Percentiles rank a stretch among this genome's conserved stretches.
Conservation (phyloP, 2,888 invertebrate species). For the Acrobasis repandana region DNA sequence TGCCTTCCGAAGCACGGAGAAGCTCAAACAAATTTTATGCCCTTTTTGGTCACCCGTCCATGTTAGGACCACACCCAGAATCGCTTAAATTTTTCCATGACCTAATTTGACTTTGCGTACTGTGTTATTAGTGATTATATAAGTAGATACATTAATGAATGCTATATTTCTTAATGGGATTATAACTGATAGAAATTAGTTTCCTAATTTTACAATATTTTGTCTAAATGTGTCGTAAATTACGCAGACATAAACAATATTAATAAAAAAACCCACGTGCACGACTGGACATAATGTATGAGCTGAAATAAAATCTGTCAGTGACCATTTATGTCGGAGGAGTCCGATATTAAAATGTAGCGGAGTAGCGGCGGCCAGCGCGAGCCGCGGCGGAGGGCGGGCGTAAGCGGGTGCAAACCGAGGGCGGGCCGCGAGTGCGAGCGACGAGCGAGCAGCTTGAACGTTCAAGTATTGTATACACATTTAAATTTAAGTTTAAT, state of each 20-base stretch:
- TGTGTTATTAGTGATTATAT: too few relatives aligned
- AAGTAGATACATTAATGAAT: too few relatives aligned
- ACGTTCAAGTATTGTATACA: too few relatives aligned
- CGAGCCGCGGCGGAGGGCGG: constrained; percentile 33
- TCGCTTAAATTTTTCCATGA: constrained; percentile 48
- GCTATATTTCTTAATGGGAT: too few relatives aligned
- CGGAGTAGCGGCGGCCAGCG: constrained; percentile 44
- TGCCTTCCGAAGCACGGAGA: too few relatives aligned
- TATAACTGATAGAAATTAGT: too few relatives aligned
- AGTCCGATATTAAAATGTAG: constrained; percentile 81
- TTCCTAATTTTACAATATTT: too few relatives aligned
- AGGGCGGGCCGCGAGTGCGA: constrained; percentile 39
- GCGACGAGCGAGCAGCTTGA: constrained; percentile 32
- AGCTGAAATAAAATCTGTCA: constrained; percentile 78
- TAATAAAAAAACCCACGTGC: constrained; percentile 64
- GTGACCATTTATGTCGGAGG: constrained; percentile 73
- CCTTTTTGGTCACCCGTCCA: too few relatives aligned
- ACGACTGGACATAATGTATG: constrained; percentile 69
- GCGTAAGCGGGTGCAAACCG: constrained; percentile 29
- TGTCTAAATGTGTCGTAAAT: neutral
- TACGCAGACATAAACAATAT: constrained; percentile 37
- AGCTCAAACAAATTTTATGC: too few relatives aligned
- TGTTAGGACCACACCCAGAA: too few relatives aligned
- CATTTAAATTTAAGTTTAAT: too few relatives aligned
- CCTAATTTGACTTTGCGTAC: too few relatives aligned